Base-by-base conservation (phyloP, 2,797 vertebrate species). In the Gymnocypris eckloni region DNA sequence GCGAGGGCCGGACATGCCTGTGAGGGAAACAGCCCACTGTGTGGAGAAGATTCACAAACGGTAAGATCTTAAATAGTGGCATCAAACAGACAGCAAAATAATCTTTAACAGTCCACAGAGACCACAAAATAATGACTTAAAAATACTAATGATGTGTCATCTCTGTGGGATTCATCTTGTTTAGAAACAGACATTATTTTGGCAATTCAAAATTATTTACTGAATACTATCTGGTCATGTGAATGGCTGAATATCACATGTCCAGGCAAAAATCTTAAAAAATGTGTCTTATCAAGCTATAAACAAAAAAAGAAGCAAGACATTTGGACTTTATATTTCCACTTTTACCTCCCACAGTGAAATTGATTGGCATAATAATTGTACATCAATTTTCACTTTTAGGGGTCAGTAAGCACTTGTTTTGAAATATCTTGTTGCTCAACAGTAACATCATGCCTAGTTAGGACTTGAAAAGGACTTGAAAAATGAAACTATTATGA, bases 1-100 rank as follows among this genome's bases (percentile, higher is more conserved):
- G 98, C 98, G 50, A 97, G 95, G 93, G 93, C 95, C 59, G 96
- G 96, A 0, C 93, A 92, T 13, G 10, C 69, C 0, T 99, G 98
- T 6, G 92, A 95, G 4, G 89, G 93, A 28, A 94, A 94, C 59
- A 89, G 82, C 0, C 91, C 95, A 22, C 92, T 90, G 56, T 99
- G 97, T 0, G 78, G 91, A 0, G 89, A 93, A 4, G 95, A 96
- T 0, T 91, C 96, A 1, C 95, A 96, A 87, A 96, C 96, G 96
- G 98, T 94, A 92, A 93, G 93, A 87, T 61, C 37, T 82, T 43
- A 54, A 37, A 67, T 52, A 41, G 48, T 67, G 59, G 33, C 61
- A 66, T 8, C 2, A 52, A 37, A 45, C 48, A 15, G 16, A 28
- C n/a, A 15, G 41, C 66, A n/a, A 84, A 37, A 66, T 43, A 64